Base-by-base conservation (phyloP, 2,888 invertebrate species). In the Macrophya alboannulata region DNA sequence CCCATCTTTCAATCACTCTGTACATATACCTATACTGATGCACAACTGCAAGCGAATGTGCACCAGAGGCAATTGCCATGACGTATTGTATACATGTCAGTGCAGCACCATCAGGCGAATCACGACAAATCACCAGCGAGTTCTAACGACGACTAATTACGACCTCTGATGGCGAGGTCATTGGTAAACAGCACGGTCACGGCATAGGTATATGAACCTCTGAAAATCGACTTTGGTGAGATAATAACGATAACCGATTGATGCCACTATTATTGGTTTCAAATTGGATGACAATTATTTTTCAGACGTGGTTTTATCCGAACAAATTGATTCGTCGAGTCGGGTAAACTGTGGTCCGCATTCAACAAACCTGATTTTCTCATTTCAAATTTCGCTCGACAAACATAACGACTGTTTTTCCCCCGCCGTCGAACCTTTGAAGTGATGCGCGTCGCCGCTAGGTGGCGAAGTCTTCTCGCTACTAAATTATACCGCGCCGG, bases 141-240 rank as follows among this genome's bases (percentile, higher is more conserved):
- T 68, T 10, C 68, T 68, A 31, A 68, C 68, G 68, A 68, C 15
- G 68, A 68, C 37, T 68, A 68, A 68, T 68, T 68, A 68, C 68
- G 37, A 68, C 37, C 37, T 68, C 68, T 15, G 25, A 68, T 37
- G 31, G 25, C 68, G 68, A 68, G 68, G 68, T 31, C 68, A 68
- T 68, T 37, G 68, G 68, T 37, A 25, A 31, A 68, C 15, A 31
- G 12, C 37, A 68, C 2, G 37, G 31, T 17, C 31, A 15, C 15
- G 17, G 6, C 15, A 37, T 15, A 12, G 37, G 12, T 17, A 0
- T 68, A 25, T 37, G 31, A 15, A 68, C 1, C 15, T 68, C 17
- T 31, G 4, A 37, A 68, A 37, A 68, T 8, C 68, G 37, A 37
- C 17, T 37, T 68, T 4, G 37, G 6, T 12, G 8, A 15, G 10